Conservation (phyloP, 2,797 vertebrate genomes). For the Myotis myotis region DNA sequence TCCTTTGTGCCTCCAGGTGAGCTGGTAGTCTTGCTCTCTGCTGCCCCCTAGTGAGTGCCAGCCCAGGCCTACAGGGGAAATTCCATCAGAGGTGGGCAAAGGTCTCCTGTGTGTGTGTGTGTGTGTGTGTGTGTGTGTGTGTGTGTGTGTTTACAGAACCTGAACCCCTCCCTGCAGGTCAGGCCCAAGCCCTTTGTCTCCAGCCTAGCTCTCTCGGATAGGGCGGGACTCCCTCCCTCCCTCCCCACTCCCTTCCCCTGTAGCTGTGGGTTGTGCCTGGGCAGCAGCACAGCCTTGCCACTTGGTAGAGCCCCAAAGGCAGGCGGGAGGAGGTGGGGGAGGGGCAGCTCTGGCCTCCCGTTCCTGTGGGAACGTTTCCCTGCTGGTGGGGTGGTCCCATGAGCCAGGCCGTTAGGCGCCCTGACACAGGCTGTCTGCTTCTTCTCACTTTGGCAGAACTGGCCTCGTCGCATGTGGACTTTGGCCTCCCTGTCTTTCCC, state of each 20-base stretch:
- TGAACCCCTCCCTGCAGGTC: background rate
- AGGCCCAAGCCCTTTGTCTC: background rate
- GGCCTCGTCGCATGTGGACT: background rate
- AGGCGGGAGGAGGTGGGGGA: too few species aligned
- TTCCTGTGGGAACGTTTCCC: background rate
- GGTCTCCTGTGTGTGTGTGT: rapidly evolving
- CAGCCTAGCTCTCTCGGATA: background rate
- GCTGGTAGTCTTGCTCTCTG: background rate
- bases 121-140: background rate
- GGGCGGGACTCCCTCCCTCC: background rate
- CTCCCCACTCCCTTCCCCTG: too few species aligned
- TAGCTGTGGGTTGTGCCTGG: background rate
- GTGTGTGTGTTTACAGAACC: background rate
- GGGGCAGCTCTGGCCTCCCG: rapidly evolving
- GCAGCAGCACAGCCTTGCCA: background rate
- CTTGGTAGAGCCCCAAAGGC: background rate
- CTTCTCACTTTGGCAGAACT: constrained; percentile 36
- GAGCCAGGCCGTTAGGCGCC: background rate
- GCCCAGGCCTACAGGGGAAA: background rate
- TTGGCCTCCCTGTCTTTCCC: constrained; percentile 36
- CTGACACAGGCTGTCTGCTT: background rate
- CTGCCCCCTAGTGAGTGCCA: background rate
- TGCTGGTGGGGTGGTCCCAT: background rate
- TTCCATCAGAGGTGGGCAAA: background rate
- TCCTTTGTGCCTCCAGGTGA: background rate